These are phyloP conservation scores for Borostomias antarcticus DNA, from an alignment of 2,797 vertebrate genomes.

Conservation along the genomic window DNA sequence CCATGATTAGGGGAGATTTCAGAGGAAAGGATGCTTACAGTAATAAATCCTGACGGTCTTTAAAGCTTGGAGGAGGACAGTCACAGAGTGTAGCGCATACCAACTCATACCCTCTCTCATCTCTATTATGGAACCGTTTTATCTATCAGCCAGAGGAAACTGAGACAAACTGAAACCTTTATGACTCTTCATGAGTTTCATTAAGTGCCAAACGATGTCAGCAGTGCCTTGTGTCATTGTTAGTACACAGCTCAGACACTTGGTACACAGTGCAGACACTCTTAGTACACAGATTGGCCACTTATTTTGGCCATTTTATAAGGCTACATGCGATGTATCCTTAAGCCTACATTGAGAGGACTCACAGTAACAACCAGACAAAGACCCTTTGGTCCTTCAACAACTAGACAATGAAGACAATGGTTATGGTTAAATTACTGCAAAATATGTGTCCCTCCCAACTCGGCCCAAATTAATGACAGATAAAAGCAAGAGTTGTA, in stretches of 20 bases:
- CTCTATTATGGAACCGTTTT: slow-evolving; percentile 49
- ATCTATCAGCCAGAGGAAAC: slow-evolving; percentile 31
- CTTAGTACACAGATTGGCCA: too few relatives aligned
- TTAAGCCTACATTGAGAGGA: too few relatives aligned
- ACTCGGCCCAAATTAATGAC: slow-evolving; percentile 25
- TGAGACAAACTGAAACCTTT: slow-evolving; percentile 35
- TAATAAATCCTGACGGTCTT: slow-evolving; percentile 61
- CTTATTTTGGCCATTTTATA: too few relatives aligned
- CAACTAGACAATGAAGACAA: too few relatives aligned
- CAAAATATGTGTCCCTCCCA: too few relatives aligned
- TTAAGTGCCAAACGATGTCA: slow-evolving; percentile 46
- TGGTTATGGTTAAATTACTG: too few relatives aligned
- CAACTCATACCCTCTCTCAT: slow-evolving; percentile 41
- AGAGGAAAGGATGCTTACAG: slow-evolving; percentile 43
- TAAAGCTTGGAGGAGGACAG: slow-evolving; percentile 51
- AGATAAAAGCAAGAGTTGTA: slow-evolving; percentile 15
- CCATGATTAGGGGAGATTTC: slow-evolving; percentile 30
- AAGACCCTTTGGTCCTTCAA: too few relatives aligned
- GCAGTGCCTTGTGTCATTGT: slow-evolving; percentile 30
- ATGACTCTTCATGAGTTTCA: slow-evolving; percentile 31
- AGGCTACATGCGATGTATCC: too few relatives aligned
- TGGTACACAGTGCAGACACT: too few relatives aligned
- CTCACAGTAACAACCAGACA: too few relatives aligned
- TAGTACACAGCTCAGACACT: too few relatives aligned
- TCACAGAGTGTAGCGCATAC: slow-evolving; percentile 46